Base-by-base conservation (phyloP, 2,113 vertebrate genomes). In the Heloderma charlesbogerti region DNA sequence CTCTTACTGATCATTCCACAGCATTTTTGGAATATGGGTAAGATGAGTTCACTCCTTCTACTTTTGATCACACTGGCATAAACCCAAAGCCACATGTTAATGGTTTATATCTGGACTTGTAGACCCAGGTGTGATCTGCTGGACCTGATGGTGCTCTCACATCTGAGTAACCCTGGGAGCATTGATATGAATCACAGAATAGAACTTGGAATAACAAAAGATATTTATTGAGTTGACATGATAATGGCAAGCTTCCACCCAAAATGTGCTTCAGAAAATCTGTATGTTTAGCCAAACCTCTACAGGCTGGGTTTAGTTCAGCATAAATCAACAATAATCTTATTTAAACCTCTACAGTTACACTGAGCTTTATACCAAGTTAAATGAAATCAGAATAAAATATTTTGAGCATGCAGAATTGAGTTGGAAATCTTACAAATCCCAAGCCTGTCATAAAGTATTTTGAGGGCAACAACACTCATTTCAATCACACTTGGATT, bases 281-380 rank as follows among this genome's bases (percentile, higher is more conserved):
- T 80, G 84, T 20, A 43, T 57, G n/a, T 86, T 86, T 80, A 71
- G 34, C 15, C 37, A 80, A 80, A 43, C 34, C 67, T 77, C 86
- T 88, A 20, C 3, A 16, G 18, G 1, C 0, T 0, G 0, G n/a
- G 22, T 57, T n/a, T 89, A 51, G 84, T 57, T 31, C 74, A 3
- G 72, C 75, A 69, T 31, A 90, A 90, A 86, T 71, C 60, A 90
- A 71, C n/a, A 79, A 57, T 90, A 79, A 60, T 90, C 74, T 78
- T 89, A 90, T 81, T 51, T 77, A 67, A 78, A 74, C 34, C 86
- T 67, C 31, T 87, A 8, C 54, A 63, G 54, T 81, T 87, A 37
- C 16, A 34, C 8, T 48, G 51, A 86, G 37, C 78, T 74, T 74
- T 29, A 37, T 85, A 67, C 34, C 43, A 48, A 27, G 51, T 84